These are phyloP conservation scores for Octonoba sinensis DNA, from an alignment of 2,888 invertebrate genomes.

Conservation along the genomic window DNA sequence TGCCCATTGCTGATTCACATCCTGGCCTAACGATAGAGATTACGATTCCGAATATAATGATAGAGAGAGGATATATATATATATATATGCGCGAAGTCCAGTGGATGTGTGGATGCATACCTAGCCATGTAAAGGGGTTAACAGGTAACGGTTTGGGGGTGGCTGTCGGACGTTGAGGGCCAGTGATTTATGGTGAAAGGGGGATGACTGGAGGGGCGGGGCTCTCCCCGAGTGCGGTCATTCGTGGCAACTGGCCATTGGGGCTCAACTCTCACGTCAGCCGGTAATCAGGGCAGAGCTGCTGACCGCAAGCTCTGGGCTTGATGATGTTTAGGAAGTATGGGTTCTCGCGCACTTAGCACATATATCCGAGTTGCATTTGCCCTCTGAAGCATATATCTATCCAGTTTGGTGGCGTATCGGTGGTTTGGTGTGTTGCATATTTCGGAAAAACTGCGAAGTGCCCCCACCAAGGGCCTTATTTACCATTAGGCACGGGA, in stretches of 20 bases:
- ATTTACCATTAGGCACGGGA: too few relatives aligned
- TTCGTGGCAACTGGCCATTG: conserved; percentile 64
- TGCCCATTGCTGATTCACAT: conserved; percentile 64
- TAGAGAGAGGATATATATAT: conserved; percentile 49
- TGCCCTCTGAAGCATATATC: too few relatives aligned
- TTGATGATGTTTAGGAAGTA: conserved; percentile 44
- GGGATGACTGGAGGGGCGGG: conserved; percentile 33
- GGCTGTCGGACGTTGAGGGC: conserved; percentile 43
- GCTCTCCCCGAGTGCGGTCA: conserved; percentile 56
- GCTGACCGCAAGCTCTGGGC: conserved; percentile 54
- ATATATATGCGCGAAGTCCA: conserved; percentile 21
- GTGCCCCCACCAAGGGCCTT: too few relatives aligned
- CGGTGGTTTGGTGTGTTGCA: too few relatives aligned
- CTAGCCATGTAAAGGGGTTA: conserved; percentile 54
- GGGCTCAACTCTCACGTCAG: conserved; percentile 55
- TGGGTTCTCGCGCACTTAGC: too few relatives aligned
- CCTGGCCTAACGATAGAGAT: conserved; percentile 62
- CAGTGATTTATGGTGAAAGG: conserved; percentile 43
- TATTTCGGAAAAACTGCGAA: too few relatives aligned
- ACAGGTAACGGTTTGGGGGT: conserved; percentile 58
- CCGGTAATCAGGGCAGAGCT: conserved; percentile 53
- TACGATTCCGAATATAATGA: conserved; percentile 63
- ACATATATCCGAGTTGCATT: too few relatives aligned
- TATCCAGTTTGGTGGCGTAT: too few relatives aligned
- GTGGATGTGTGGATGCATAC: not conserved